A percentile compares a stretch with the other conserved stretches of the same genome.
Conservation (phyloP, 2,888 invertebrate genomes). For the Drosophila aldrichi region DNA sequence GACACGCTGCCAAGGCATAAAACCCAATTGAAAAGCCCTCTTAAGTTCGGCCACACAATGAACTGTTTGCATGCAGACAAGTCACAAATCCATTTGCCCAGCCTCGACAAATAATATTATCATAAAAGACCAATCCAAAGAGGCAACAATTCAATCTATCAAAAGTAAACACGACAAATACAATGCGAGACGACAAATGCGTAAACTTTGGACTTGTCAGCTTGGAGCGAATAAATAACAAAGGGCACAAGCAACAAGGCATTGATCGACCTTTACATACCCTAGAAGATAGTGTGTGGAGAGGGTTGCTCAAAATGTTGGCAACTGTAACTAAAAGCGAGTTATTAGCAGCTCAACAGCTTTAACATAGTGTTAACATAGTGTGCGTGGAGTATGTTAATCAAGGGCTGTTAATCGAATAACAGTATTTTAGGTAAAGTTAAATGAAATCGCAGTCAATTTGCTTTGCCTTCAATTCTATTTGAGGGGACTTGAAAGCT, state of each 20-base stretch:
- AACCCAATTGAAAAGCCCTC: constrained; percentile 7
- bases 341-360: no score
- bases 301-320: no score
- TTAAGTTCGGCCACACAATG: not conserved
- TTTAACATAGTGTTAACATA: not conserved
- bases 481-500: no score
- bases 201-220: not conserved
- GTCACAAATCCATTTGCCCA: not conserved
- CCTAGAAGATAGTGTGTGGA: not conserved
- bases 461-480: not conserved
- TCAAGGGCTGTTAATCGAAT: not conserved
- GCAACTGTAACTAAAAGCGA: no score
- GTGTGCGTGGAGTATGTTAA: not conserved
- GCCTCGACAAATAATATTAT: constrained; percentile 7
- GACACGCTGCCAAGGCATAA: not conserved
- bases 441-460: not conserved
- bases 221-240: not conserved
- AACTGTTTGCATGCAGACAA: not conserved
- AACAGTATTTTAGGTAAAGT: not conserved
- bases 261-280: not conserved
- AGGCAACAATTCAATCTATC: constrained; percentile 1
- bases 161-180: constrained; percentile 3
- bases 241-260: not conserved
- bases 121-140: constrained; percentile 4
- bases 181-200: not conserved